A percentile compares a stretch with the other conserved stretches of the same genome.
phyloP scores from a whole-genome alignment of 2,888 invertebrate genomes.

The Tetramorium bicarinatum region DNA sequence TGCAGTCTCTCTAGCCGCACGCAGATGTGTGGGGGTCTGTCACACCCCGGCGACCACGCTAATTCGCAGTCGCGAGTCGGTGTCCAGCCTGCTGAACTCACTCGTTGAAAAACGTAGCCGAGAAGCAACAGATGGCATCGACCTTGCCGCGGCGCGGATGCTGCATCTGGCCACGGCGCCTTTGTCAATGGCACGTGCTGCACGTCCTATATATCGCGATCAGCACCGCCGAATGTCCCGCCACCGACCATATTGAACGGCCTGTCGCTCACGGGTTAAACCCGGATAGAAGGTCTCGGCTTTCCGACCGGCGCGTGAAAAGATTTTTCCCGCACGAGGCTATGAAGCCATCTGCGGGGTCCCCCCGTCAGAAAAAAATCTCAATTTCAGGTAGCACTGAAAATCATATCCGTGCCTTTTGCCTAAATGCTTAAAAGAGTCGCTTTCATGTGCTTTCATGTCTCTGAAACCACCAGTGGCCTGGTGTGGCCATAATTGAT shows the following conservation, averaged over 20 bases:
- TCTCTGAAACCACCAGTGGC: constrained; percentile 25
- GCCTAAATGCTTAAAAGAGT: constrained; percentile 1
- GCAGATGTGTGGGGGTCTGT: constrained; percentile 37
- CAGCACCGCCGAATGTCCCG: constrained; percentile 56
- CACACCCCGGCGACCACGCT: constrained; percentile 1
- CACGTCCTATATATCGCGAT: constrained; percentile 61
- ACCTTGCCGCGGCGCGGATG: constrained; percentile 66
- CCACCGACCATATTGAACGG: constrained; percentile 55
- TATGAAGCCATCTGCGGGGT: constrained; percentile 46
- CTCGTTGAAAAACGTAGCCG: constrained; percentile 27
- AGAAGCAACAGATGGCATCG: constrained; percentile 74
- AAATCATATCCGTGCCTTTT: constrained; percentile 25
- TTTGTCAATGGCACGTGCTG: constrained; percentile 77
- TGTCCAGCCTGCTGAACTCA: constrained; percentile 23
- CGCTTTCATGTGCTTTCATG: constrained; percentile 9
- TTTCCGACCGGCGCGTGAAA: constrained; percentile 55
- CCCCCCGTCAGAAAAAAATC: constrained; percentile 40
- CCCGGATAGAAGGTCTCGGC: constrained; percentile 58
- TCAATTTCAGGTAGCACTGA: constrained; percentile 54
- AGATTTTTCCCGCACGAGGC: constrained; percentile 53
- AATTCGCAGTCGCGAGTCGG: constrained; percentile 42
- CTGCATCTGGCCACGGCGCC: constrained; percentile 56
- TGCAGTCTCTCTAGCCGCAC: background rate
- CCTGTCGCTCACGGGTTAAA: constrained; percentile 43
- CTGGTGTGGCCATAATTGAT: constrained; percentile 29